A percentile compares a stretch with the other conserved stretches of the same genome.
Conservation (phyloP, 2,797 vertebrate species). For the Eospalax fontanierii region DNA sequence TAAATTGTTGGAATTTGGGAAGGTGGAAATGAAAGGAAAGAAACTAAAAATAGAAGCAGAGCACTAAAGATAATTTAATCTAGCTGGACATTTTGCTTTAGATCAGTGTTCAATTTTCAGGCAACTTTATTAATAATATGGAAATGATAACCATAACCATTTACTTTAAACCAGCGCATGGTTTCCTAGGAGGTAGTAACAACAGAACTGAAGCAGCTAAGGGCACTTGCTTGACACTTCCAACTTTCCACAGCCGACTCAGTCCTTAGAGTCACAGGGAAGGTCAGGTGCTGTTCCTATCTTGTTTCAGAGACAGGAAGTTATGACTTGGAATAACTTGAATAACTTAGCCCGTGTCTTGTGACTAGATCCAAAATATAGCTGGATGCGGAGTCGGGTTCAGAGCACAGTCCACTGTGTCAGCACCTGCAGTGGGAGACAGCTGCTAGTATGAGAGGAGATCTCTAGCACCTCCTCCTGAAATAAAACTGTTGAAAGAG, state of each 20-base stretch:
- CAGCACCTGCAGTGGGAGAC: not conserved
- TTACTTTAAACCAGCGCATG: slow-evolving; percentile 17
- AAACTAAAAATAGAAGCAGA: slow-evolving; percentile 42
- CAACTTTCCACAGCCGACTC: not conserved
- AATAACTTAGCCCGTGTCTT: not conserved
- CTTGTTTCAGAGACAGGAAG: slow-evolving; percentile 39
- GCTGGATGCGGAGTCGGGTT: not conserved
- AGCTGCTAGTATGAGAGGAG: not conserved
- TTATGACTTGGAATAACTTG: not conserved
- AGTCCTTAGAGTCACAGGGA: not conserved
- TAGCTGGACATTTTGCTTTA: slow-evolving; percentile 42
- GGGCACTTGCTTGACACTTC: not conserved
- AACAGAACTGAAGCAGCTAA: not conserved
- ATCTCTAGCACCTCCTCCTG: not conserved
- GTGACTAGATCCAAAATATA: not conserved
- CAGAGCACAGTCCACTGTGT: not conserved
- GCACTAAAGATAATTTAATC: slow-evolving; percentile 15
- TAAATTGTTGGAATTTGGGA: not conserved
- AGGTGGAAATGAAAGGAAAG: slow-evolving; percentile 29
- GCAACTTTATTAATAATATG: not conserved
- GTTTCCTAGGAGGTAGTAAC: not conserved
- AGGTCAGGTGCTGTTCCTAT: not conserved
- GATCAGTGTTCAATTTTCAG: slow-evolving; percentile 17
- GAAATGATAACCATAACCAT: slow-evolving; percentile 2
- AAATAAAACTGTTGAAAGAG: slow-evolving; percentile 28